phyloP scores from a whole-genome alignment of 1,140 invertebrate genomes.

The Bombus pascuorum region DNA sequence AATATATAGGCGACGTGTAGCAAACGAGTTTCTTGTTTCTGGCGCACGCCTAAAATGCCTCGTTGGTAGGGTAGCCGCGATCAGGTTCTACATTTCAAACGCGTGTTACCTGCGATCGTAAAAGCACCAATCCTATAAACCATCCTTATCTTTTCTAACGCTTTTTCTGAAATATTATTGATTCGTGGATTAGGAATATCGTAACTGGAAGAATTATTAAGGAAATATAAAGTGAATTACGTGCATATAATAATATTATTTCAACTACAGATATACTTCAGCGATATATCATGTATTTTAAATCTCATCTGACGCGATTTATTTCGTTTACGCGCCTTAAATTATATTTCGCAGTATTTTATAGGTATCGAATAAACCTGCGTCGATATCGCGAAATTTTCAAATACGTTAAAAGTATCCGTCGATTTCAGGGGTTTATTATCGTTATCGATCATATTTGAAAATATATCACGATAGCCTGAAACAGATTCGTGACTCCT shows the following conservation, averaged over 20 bases:
- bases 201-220: not conserved
- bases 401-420: not conserved
- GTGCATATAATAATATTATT: not conserved
- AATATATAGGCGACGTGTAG: constrained; percentile 26
- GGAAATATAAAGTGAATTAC: no score
- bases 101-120: constrained; percentile 11
- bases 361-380: not conserved
- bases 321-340: not conserved
- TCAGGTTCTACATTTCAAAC: constrained; percentile 42
- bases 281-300: not conserved
- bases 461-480: not conserved
- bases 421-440: not conserved
- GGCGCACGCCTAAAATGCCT: constrained; percentile 17
- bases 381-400: not conserved
- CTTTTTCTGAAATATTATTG: not conserved
- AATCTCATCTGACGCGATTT: not conserved
- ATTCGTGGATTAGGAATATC: not conserved
- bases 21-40: constrained; percentile 40
- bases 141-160: constrained; percentile 10
- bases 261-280: not conserved
- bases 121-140: constrained; percentile 19
- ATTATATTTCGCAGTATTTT: not conserved
- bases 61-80: not conserved
- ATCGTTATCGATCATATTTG: not conserved
- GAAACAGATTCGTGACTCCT: not conserved